A percentile compares a stretch with the other conserved stretches of the same genome.
Conservation (phyloP, 2,797 vertebrate species). For the Spinus olivaceus region DNA sequence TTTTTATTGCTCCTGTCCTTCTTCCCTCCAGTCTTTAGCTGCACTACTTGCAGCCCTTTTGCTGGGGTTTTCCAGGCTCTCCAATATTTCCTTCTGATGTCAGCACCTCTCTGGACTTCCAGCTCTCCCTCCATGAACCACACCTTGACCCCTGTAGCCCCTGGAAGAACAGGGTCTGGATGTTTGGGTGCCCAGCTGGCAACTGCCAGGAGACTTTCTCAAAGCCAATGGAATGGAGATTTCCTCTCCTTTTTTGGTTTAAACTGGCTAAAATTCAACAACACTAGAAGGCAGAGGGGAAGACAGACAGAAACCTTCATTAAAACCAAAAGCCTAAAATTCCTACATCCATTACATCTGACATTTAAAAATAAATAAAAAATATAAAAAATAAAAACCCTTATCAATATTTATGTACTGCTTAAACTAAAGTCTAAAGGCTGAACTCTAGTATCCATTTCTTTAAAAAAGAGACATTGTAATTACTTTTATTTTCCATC, state of each 20-base stretch:
- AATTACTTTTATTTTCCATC: neutral
- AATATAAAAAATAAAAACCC: neutral
- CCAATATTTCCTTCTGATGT: neutral
- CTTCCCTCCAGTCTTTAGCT: neutral
- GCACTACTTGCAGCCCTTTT: neutral
- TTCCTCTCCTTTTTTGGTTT: neutral
- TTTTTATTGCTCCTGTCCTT: neutral
- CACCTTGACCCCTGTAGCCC: neutral
- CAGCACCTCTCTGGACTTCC: neutral
- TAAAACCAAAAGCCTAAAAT: neutral
- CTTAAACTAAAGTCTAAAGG: neutral
- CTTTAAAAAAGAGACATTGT: neutral
- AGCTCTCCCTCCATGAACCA: neutral
- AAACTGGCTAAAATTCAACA: neutral
- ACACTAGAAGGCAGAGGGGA: neutral
- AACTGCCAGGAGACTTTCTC: neutral
- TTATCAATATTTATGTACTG: neutral
- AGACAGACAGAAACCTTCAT: neutral
- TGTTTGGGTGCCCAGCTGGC: neutral
- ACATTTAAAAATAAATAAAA: neutral
- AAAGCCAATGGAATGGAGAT: neutral
- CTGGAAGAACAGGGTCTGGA: neutral
- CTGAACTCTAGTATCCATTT: neutral
- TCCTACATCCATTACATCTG: fast-evolving
- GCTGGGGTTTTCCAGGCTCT: neutral